A percentile compares a stretch with the other conserved stretches of the same genome.
Evolutionary conservation across 1,140 invertebrate species (phyloP).

Genomic region (Drosophila paulistorum): DNA sequence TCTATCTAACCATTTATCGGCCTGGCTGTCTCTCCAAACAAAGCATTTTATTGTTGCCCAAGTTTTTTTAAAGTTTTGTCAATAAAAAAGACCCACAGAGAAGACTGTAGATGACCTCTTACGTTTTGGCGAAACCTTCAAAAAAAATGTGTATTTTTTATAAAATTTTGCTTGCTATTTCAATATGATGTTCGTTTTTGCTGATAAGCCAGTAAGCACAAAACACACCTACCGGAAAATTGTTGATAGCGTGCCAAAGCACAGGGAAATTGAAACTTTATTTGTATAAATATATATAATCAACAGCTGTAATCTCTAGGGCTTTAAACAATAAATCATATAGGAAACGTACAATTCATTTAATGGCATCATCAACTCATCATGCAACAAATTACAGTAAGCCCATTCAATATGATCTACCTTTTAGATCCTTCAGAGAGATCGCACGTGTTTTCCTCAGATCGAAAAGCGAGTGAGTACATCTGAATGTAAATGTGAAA

Average conservation of each 20-base stretch:
- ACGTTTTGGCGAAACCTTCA: slow-evolving; percentile 13
- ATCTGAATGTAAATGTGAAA: background rate
- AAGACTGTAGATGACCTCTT: background rate
- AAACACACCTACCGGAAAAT: background rate
- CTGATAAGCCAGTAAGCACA: background rate
- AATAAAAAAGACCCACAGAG: background rate
- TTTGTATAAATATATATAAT: no score
- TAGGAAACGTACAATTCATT: background rate
- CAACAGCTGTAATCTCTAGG: background rate
- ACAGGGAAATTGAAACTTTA: background rate
- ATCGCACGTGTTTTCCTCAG: background rate
- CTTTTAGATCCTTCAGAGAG: background rate
- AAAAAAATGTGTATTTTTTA: background rate
- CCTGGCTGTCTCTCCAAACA: slow-evolving; percentile 11
- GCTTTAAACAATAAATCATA: background rate
- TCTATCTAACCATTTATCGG: background rate
- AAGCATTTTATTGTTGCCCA: slow-evolving; percentile 24
- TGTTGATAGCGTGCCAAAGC: background rate
- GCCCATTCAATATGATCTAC: no score
- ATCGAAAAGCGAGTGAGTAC: background rate
- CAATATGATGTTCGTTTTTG: background rate
- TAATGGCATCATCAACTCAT: no score
- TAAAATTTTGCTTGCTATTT: no score
- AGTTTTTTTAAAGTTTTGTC: background rate
- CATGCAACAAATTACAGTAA: no score